These are phyloP conservation scores for Pecten maximus DNA, from an alignment of 2,888 invertebrate genomes.

Conservation along the genomic window DNA sequence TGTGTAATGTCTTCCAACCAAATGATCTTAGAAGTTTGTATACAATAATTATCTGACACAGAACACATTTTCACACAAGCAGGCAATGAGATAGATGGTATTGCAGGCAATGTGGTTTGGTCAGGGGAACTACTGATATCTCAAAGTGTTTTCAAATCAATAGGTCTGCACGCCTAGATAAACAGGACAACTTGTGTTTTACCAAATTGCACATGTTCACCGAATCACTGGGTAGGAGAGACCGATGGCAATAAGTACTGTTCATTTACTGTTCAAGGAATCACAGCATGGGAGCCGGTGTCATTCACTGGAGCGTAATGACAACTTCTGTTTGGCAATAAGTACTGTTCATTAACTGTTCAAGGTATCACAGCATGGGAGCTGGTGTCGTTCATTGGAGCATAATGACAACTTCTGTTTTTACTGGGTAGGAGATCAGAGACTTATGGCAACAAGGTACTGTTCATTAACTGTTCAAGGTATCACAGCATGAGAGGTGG, in stretches of 20 bases:
- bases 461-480: neutral
- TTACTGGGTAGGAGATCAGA: no score
- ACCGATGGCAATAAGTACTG: no score
- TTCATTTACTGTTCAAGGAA: neutral
- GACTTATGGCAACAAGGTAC: neutral
- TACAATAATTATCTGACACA: neutral
- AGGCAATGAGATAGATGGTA: neutral
- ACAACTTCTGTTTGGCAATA: no score
- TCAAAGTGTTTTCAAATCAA: conserved; percentile 21
- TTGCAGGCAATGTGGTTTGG: neutral
- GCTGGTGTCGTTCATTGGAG: no score
- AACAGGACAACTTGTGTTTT: conserved; percentile 27
- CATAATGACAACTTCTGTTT: no score
- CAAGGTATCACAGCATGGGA: neutral
- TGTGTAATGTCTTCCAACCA: neutral
- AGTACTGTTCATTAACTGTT: neutral
- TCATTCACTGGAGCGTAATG: no score
- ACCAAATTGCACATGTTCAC: conserved; percentile 6
- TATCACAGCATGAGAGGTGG: neutral
- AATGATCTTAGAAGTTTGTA: neutral
- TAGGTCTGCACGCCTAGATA: conserved; percentile 21
- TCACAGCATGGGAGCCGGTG: neutral
- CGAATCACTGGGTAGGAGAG: neutral
- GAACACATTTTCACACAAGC: conserved; percentile 20
- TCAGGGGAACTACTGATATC: neutral